Evolutionary conservation across 1,140 invertebrate species (phyloP), one percentile per base, ranked within the genome.

Genomic region (Drosophila orena): DNA sequence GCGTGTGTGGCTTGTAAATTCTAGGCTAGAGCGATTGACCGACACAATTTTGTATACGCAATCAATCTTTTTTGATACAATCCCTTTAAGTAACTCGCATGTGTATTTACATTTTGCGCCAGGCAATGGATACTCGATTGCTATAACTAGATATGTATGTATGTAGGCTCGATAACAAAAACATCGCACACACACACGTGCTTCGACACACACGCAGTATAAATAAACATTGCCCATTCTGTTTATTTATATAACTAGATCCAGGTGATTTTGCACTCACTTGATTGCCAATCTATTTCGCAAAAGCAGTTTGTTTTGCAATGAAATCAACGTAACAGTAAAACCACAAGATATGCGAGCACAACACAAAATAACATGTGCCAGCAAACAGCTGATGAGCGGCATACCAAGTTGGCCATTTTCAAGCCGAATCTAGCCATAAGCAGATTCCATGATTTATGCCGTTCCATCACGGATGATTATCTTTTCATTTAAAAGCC

Each of bases 361-460:
- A 62, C 59, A 34, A 12, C 53, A 37, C 58, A 38, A 38, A 12
- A 58, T 58, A 58, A 30, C 58, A 61, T 61, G 58, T 58, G 58
- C 15, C 54, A 55, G 24, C 24, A 1, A 34, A 59, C 54, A 62
- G 37, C 38, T 62, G 59, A 42, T 42, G n/a, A 34, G 37, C 37
- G 37, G 6, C 37, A 14, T 3, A 5, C 37, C 37, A 4, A 37
- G 14, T n/a, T 58, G 35, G 24, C 35, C 2, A 40, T 6, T 58
- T 40, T 20, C 22, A 12, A 61, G 53, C 35, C 35, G 30, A 58
- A 11, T 58, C 10, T 34, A 15, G 40, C 55, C 22, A 22, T 3
- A 14, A 2, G 2, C 2, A 42, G n/a, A 3, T 3, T 8, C n/a
- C 1, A 38, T n/a, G 2, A 15, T 15, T 15, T 42, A 4, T 38